phyloP scores from a whole-genome alignment of 2,797 vertebrate genomes.

The Takifugu ocellatus region DNA sequence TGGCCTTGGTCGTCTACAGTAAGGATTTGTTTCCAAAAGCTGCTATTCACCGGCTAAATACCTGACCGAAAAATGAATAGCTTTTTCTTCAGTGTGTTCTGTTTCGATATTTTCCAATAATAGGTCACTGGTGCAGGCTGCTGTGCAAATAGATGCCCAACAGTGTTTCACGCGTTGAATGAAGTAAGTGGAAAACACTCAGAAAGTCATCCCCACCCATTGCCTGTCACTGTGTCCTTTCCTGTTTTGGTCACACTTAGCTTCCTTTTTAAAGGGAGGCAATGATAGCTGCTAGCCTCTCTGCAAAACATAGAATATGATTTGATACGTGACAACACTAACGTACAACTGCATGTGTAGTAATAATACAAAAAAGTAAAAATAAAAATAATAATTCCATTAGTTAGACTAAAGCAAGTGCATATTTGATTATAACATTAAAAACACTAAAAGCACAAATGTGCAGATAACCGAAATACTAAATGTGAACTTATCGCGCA shows the following conservation, averaged over 20 bases:
- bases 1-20: conserved; percentile 11
- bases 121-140: conserved; percentile 17
- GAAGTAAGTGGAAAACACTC: conserved; percentile 64
- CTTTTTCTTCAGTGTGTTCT: conserved; percentile 14
- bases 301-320: background rate
- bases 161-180: conserved; percentile 54
- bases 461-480: too few species aligned
- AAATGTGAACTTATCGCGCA: too few species aligned
- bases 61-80: conserved; percentile 1
- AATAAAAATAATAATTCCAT: too few species aligned
- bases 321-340: too few species aligned
- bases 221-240: conserved; percentile 58
- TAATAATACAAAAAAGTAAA: too few species aligned
- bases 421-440: too few species aligned
- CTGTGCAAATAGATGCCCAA: conserved; percentile 27
- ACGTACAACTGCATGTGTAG: too few species aligned
- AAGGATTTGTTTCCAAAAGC: conserved; percentile 10
- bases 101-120: conserved; percentile 42
- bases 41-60: conserved; percentile 1
- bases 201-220: conserved; percentile 59
- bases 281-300: conserved; percentile 1
- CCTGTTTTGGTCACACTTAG: conserved; percentile 58
- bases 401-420: too few species aligned
- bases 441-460: too few species aligned
- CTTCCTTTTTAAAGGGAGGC: background rate